Evolutionary conservation across 2,113 vertebrate species (phyloP).

Genomic region (Xiphias gladius): DNA sequence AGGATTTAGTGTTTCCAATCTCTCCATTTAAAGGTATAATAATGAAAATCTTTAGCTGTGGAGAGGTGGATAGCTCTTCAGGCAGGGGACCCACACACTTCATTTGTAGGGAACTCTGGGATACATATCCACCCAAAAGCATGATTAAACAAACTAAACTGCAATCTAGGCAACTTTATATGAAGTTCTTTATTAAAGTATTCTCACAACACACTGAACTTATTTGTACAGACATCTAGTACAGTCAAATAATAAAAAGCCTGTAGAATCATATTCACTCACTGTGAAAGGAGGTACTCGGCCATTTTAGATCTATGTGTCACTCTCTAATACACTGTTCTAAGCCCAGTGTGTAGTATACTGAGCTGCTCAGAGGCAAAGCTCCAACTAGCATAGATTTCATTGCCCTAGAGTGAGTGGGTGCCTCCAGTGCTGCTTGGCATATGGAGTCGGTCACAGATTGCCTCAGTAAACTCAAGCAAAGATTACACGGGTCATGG

Average conservation of each 20-base stretch:
- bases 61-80: neutral
- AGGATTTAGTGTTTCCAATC: neutral
- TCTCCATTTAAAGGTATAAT: neutral
- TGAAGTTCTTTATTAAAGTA: conserved; percentile 9
- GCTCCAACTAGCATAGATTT: conserved; percentile 24
- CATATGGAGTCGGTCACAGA: conserved; percentile 35
- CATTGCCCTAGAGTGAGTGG: neutral
- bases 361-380: conserved; percentile 20
- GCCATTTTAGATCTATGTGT: neutral
- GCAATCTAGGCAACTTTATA: neutral
- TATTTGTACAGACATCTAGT: neutral
- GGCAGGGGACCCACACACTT: neutral
- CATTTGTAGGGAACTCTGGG: conserved; percentile 1
- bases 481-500: conserved; percentile 28
- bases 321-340: too few species aligned
- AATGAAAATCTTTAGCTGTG: neutral
- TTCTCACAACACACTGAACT: neutral
- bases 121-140: neutral
- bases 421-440: conserved; percentile 22
- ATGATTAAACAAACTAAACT: neutral
- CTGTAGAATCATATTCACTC: neutral
- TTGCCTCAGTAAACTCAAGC: conserved; percentile 6
- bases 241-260: conserved; percentile 1
- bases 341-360: neutral
- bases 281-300: neutral